Conservation (phyloP, 2,797 vertebrate species). For the Alectoris magna region DNA sequence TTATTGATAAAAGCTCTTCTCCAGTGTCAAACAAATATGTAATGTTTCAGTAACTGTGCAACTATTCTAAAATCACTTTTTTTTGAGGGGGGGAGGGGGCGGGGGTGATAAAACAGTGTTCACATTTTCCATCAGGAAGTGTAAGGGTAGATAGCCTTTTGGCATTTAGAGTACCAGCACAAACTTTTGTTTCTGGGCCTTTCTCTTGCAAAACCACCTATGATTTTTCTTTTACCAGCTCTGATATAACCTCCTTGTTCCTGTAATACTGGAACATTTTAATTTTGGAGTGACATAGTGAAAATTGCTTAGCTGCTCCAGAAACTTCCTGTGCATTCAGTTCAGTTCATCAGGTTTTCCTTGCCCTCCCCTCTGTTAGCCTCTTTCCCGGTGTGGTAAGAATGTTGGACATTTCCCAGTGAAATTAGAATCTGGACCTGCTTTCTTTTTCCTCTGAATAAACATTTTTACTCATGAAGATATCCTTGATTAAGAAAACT, state of each 20-base stretch:
- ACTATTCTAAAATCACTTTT: background rate
- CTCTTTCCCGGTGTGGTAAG: background rate
- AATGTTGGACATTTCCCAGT: background rate
- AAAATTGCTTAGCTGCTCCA: background rate
- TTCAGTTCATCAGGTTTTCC: background rate
- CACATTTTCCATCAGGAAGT: background rate
- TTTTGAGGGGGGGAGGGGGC: background rate
- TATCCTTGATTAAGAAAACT: conserved; percentile 24
- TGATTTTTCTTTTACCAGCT: background rate
- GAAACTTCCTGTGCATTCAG: background rate
- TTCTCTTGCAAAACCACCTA: conserved; percentile 18
- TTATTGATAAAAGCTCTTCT: background rate
- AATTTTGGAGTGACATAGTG: conserved; percentile 10
- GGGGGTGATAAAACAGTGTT: background rate
- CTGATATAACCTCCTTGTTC: background rate
- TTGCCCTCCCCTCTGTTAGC: background rate
- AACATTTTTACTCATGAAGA: background rate
- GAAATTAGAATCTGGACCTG: background rate
- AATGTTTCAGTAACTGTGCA: background rate
- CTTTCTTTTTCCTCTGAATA: background rate
- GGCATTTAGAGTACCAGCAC: background rate
- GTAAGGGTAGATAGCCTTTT: background rate
- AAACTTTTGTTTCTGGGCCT: background rate
- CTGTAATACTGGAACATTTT: background rate
- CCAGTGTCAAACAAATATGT: background rate